Evolutionary conservation across 2,113 vertebrate genomes (phyloP), one percentile per base, ranked within the genome.

Genomic region (Eubucco bourcierii): DNA sequence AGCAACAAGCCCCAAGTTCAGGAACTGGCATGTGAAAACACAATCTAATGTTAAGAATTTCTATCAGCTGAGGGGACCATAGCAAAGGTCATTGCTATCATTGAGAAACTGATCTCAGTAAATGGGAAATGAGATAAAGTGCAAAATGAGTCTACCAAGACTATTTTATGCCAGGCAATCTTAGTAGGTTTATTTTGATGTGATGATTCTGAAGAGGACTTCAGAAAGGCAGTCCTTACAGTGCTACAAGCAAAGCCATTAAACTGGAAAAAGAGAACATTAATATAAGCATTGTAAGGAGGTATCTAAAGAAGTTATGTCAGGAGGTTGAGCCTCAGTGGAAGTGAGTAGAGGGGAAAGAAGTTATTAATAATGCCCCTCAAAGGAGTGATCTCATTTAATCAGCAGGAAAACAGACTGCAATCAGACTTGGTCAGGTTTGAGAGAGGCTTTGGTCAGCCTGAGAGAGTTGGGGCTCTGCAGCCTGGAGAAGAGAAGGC

Each of bases 221-320:
- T 88, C 20, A 60, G 82, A 80, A 80, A 85, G 52, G 46, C 79
- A 94, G 61, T 64, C 72, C 56, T 87, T 80, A 39, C 5, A 55
- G 27, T 34, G 75, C 82, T 74, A 85, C 64, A 78, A 80, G 88
- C 90, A 88, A 90, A 93, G 71, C 65, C 70, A 86, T 74, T 88
- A 72, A 88, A 34, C 83, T 90, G 80, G 61, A 90, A 85, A 90
- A 90, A 65, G 7, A 24, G 23, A 17, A 76, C 70, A 91, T 88
- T 91, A 86, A 88, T 50, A 50, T 17, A 58, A 91, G 15, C 4
- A 6, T 65, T 84, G 85, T 88, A 59, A 87, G 74, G 75, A 64
- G 85, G 90, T 86, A 86, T 82, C 83, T 78, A 86, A 86, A 90
- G 88, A 85, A 90, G 70, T 55, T 19, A 80, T 78, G n/a, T 90